Evolutionary conservation across 2,113 vertebrate species (phyloP), one percentile per base, ranked within the genome.

Genomic region (Periophthalmodon schlosseri): DNA sequence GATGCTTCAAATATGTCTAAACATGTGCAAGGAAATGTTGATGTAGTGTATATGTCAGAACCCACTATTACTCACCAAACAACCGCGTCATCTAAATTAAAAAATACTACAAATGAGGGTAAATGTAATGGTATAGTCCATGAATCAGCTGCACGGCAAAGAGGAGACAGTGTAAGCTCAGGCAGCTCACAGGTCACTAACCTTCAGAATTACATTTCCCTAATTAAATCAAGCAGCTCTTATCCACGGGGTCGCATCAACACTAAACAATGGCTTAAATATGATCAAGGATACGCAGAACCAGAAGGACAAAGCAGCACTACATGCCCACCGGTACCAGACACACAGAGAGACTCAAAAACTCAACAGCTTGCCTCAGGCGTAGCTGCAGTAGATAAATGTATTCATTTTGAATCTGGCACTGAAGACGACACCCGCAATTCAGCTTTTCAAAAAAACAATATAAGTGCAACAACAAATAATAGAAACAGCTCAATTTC

Each of bases 211-310:
- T 72, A 69, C 61, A 81, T 80, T 83, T 84, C 81, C 79, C 69
- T 82, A 87, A 88, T 88, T 71, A 84, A 88, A 69, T 75, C 87
- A 68, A 89, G 71, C 61, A 75, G 77, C 75, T 77, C 81, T 73
- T 64, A 69, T 86, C 82, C 82, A 66, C 86, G 64, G 85, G 85
- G 74, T 67, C 74, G 74, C 73, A 73, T 70, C 63, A 81, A 86
- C 71, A 52, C 83, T 77, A 84, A 89, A 89, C 89, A 83, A 83
- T 80, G 60, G 54, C 66, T 72, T 11, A 70, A 66, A 64, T 68
- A 78, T 74, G 66, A 78, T 86, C 75, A 84, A 84, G 82, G 76
- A 83, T 70, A 58, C 73, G 60, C 74, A 64, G 69, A 78, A 21
- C 60, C 73, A 0, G 75, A 77, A 83, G 81, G 75, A 82, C 78